Evolutionary conservation across 1,140 invertebrate species (phyloP).

Genomic region (Drosophila pruinosa): DNA sequence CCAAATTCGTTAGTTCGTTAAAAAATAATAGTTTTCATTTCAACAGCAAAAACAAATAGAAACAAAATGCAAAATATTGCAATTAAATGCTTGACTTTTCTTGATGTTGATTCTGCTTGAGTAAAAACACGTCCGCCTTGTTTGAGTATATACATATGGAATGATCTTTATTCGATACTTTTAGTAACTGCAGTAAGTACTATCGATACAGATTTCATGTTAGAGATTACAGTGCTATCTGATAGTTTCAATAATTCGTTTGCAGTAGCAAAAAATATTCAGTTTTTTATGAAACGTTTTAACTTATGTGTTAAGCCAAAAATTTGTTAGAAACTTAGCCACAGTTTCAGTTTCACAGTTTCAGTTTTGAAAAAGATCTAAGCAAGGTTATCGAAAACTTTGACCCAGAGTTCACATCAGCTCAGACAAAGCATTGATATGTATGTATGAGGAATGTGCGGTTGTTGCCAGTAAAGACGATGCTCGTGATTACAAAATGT

Average conservation of each 20-base stretch:
- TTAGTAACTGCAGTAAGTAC: no score
- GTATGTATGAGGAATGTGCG: no score
- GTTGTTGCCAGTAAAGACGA: no score
- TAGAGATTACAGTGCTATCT: no score
- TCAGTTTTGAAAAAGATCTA: conserved; percentile 14
- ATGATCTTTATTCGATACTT: no score
- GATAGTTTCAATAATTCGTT: no score
- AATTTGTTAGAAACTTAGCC: neutral
- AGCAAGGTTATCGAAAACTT: conserved; percentile 16
- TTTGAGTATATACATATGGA: no score
- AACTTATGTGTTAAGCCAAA: no score
- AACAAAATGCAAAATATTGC: conserved; percentile 5
- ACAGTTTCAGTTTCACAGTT: conserved; percentile 20
- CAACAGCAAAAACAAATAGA: conserved; percentile 17
- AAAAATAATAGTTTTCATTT: conserved; percentile 69
- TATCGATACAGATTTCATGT: no score
- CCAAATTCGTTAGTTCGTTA: conserved; percentile 71
- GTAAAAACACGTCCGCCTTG: no score
- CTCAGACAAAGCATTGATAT: neutral
- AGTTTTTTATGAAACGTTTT: neutral
- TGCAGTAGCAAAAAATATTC: neutral
- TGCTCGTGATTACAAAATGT: no score
- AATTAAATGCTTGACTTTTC: neutral
- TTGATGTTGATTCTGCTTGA: no score
- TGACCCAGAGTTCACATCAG: neutral